Evolutionary conservation across 2,888 invertebrate species (phyloP), one percentile per base, ranked within the genome.

Genomic region (Crossocerus cetratus): DNA sequence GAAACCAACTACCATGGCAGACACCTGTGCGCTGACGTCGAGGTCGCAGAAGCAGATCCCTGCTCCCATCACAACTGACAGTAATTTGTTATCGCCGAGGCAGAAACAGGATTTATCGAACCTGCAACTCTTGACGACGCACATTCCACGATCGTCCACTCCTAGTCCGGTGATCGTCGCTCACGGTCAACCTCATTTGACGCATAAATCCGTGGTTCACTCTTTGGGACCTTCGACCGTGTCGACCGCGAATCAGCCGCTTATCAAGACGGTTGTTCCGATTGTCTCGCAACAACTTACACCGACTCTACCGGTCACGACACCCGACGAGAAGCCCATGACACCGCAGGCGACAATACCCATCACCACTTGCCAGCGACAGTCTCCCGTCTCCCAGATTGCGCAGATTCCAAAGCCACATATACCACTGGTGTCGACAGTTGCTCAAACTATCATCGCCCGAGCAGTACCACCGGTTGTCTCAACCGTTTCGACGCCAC

Each of bases 111-210:
- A 90, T 83, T 91, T 91, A 69, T 90, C 85, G 8, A 92, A 91
- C 76, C 91, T 93, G 89, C 94, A 94, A 83, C 92, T 94, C 14
- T 92, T 94, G 3, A 93, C 94, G 0, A 94, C 94, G 16, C 94
- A 93, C 82, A 93, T 94, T 81, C 94, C 94, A 2, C 86, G 88
- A 11, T 86, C 90, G 11, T 91, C 91, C 1, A 90, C 91, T 1
- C 91, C 91, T 0, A 92, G 91, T 83, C 91, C 91, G 0, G 91
- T 92, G 2, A 92, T 92, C 76, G 91, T 91, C 5, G 84, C 90
- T 16, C 89, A 89, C 56, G 86, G 87, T 20, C 89, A 88, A 23
- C 65, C 86, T 16, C 86, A 87, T 23, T 42, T 88, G 4, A 76
- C 84, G 13, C 88, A 88, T 55, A 86, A 88, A 32, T 81, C 86